Evolutionary conservation across 2,888 invertebrate genomes (phyloP).

Genomic region (Rotaria macrura): DNA sequence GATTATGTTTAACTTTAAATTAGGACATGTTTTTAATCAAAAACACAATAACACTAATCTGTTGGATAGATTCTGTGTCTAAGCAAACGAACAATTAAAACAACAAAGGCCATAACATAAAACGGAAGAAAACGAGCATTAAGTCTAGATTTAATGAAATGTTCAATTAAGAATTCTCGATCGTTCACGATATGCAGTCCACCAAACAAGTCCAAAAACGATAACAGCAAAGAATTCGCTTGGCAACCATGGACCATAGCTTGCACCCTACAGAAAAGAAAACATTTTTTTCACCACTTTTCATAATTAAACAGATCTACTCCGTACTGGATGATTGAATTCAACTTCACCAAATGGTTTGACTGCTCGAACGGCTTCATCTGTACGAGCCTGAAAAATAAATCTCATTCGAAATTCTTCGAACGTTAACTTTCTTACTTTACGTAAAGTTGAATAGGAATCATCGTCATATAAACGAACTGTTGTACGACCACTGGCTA

Average conservation of each 20-base stretch:
- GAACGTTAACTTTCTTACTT: not conserved
- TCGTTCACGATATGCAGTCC: not conserved
- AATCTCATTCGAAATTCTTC: not conserved
- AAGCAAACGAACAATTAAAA: not conserved
- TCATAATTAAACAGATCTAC: not conserved
- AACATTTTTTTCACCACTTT: too few species aligned
- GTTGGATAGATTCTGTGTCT: not conserved
- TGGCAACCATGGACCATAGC: not conserved
- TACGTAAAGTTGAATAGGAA: not conserved
- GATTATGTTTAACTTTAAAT: too few species aligned
- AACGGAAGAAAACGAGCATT: not conserved
- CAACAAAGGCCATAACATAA: not conserved
- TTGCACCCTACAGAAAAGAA: not conserved
- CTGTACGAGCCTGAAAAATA: not conserved
- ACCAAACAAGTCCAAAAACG: not conserved
- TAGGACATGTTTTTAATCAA: not conserved
- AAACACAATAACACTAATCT: not conserved
- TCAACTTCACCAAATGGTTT: slow-evolving; percentile 16
- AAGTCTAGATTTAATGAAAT: not conserved
- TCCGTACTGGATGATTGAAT: not conserved
- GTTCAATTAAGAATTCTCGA: not conserved
- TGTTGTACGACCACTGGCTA: not conserved
- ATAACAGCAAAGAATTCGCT: slow-evolving; percentile 17
- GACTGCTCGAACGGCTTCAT: not conserved
- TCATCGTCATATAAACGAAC: not conserved